Evolutionary conservation across 2,113 vertebrate species (phyloP).

Genomic region (Rhinopomastus cyanomelas): DNA sequence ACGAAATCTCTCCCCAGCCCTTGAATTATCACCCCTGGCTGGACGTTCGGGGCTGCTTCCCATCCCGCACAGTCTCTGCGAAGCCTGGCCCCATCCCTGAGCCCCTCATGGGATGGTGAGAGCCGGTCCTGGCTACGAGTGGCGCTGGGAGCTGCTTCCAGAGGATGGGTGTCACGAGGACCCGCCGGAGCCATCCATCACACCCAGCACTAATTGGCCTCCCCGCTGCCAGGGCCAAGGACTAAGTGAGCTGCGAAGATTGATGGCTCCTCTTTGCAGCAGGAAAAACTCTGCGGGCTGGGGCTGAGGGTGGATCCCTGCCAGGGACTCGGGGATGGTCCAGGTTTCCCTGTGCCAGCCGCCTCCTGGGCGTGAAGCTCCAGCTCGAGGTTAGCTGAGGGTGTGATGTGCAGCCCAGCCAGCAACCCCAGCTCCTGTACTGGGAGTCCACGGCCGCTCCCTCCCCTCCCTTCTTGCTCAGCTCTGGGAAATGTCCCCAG

Average conservation of each 20-base stretch:
- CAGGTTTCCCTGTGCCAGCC: neutral
- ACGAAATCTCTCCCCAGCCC: neutral
- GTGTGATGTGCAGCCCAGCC: neutral
- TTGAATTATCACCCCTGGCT: neutral
- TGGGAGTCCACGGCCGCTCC: neutral
- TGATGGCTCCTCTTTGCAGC: constrained; percentile 8
- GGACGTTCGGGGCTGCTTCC: neutral
- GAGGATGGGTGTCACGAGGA: constrained; percentile 43
- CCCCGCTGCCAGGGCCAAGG: constrained; percentile 34
- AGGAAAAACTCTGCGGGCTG: constrained; percentile 14
- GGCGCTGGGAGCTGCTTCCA: neutral
- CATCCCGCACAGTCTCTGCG: neutral
- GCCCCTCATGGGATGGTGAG: neutral
- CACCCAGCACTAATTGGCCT: constrained; percentile 47
- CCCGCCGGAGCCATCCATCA: constrained; percentile 32
- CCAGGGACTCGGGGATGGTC: constrained; percentile 24
- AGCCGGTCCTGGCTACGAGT: accelerated
- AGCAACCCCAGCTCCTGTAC: neutral
- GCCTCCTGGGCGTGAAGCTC: neutral
- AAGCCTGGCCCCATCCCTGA: neutral
- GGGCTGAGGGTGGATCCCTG: constrained; percentile 29
- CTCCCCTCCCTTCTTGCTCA: neutral
- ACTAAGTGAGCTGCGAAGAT: constrained; percentile 46
- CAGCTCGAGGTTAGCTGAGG: neutral
- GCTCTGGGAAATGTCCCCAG: constrained; percentile 69